Evolutionary conservation across 2,888 invertebrate species (phyloP), one percentile per base, ranked within the genome.

Genomic region (Crossocerus cetratus): DNA sequence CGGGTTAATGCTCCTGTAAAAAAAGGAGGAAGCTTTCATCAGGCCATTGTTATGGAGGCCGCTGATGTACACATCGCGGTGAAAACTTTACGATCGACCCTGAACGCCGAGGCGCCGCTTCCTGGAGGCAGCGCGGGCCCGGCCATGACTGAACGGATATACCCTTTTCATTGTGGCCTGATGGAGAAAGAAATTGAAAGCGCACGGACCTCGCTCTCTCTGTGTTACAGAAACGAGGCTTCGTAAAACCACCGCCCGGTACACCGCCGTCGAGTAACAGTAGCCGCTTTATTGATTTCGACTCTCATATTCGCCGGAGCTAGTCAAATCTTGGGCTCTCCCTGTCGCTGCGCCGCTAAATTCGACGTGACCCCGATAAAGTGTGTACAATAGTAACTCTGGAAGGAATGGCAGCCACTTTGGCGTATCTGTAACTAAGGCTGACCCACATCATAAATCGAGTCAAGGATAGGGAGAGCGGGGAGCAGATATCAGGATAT

Each of bases 141-240:
- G 32, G 32, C 32, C 32, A 32, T 32, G 32, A 32, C 32, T 32
- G 42, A 54, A 65, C 76, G 72, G 65, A 67, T 77, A 71, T 69
- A 74, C 69, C 65, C 64, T 72, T 77, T 72, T 49, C 62, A 53
- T 74, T 55, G 58, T 60, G 65, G 61, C 70, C 60, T 70, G 23
- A 54, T 66, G 65, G 69, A 72, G 62, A 68, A 66, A 72, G 74
- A 77, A 77, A 69, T 74, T 80, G 65, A 72, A 80, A 74, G 72
- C 69, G 72, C 69, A 70, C 72, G 72, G 71, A 64, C 74, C 65
- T 71, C 74, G 74, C 74, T 80, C 65, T 71, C 74, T 72, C 74
- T 80, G 69, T 79, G 80, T 80, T 58, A 62, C 64, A 69, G 65
- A 74, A 72, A 80, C 69, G 74, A 59, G 49, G 57, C 71, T 80